phyloP scores from a whole-genome alignment of 2,888 invertebrate species.

The Ceratothoa steindachneri region DNA sequence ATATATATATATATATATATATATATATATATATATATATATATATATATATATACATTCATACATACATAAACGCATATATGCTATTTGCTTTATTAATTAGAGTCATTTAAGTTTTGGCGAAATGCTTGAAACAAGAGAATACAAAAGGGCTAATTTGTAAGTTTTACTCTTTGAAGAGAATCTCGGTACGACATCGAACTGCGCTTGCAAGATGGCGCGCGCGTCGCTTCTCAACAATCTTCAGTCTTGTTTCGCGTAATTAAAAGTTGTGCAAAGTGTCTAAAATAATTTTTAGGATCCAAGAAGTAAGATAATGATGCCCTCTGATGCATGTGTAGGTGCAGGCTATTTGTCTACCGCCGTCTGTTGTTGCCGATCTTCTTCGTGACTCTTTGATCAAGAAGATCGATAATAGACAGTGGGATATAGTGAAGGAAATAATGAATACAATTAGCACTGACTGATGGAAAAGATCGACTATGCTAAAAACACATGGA shows the following conservation, averaged over 20 bases:
- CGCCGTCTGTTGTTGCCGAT: too few species aligned
- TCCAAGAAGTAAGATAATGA: neutral
- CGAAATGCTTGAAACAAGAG: neutral
- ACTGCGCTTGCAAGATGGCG: neutral
- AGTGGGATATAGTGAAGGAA: too few species aligned
- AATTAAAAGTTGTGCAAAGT: constrained; percentile 11
- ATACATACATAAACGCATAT: constrained; percentile 5
- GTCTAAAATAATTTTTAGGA: constrained; percentile 4
- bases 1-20: constrained; percentile 14
- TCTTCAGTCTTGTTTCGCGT: neutral
- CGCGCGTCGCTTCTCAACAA: neutral
- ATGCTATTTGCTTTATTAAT: neutral
- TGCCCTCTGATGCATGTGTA: too few species aligned
- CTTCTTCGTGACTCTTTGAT: too few species aligned
- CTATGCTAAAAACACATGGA: too few species aligned
- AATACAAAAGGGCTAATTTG: neutral
- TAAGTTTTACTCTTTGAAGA: constrained; percentile 9
- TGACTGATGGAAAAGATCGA: too few species aligned
- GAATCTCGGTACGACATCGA: neutral
- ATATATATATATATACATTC: neutral
- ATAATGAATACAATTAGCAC: too few species aligned
- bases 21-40: constrained; percentile 10
- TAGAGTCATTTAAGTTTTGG: neutral
- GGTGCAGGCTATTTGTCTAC: too few species aligned
- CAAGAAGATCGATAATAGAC: too few species aligned